Conservation (phyloP, 53 echinoderm and acorn worm species). For the Henricia sp. region DNA sequence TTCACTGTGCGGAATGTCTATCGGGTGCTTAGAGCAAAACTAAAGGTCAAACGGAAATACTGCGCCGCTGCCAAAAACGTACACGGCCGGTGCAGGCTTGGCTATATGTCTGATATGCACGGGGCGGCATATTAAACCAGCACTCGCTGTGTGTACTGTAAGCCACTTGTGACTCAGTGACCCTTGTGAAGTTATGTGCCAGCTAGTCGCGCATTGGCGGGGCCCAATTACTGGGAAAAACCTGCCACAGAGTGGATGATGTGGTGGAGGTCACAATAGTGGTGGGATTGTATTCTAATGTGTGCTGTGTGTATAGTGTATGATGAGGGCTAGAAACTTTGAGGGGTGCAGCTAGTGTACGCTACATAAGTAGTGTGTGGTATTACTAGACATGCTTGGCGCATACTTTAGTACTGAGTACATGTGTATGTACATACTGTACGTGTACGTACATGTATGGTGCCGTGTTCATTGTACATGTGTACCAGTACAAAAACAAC, state of each 20-base stretch:
- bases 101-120: not conserved
- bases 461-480: not conserved
- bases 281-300: slow-evolving; percentile 60
- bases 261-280: slow-evolving; percentile 43
- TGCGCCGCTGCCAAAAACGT: slow-evolving; percentile 30
- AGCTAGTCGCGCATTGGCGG: slow-evolving; percentile 29
- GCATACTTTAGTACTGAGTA: not conserved
- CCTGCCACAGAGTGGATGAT: slow-evolving; percentile 4
- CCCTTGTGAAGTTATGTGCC: slow-evolving; percentile 55
- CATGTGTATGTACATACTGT: not conserved
- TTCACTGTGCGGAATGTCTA: slow-evolving; percentile 54
- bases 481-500: not conserved
- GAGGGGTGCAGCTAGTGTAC: not conserved
- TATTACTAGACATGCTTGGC: no score
- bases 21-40: slow-evolving; percentile 34
- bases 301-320: not conserved
- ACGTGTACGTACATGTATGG: not conserved
- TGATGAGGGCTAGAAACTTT: slow-evolving; percentile 5
- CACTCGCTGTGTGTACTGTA: slow-evolving; percentile 5
- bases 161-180: slow-evolving; percentile 31
- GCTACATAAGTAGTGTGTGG: not conserved
- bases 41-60: slow-evolving; percentile 58
- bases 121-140: no score
- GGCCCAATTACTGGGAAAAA: slow-evolving; percentile 35
- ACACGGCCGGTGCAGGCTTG: slow-evolving; percentile 6